Evolutionary conservation across 2,113 vertebrate species (phyloP).

Genomic region (Zosterops lateralis): DNA sequence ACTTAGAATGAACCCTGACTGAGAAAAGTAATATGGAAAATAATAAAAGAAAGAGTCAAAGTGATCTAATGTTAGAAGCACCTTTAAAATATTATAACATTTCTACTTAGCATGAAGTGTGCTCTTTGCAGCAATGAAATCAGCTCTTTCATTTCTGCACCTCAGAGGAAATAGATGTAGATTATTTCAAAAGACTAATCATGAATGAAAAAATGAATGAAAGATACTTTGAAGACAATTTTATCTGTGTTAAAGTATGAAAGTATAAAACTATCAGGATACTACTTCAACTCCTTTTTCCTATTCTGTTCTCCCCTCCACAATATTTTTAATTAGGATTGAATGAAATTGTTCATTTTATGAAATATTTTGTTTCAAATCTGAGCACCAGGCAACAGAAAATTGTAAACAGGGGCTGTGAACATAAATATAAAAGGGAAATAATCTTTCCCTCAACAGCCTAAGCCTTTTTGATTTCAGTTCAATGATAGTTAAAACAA

Average conservation of each 20-base stretch:
- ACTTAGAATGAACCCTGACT: background rate
- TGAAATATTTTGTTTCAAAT: background rate
- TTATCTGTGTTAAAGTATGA: background rate
- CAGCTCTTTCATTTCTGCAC: background rate
- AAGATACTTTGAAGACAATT: background rate
- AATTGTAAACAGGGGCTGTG: background rate
- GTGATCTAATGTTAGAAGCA: background rate
- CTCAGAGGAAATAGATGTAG: background rate
- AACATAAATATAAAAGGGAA: background rate
- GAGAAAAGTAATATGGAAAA: background rate
- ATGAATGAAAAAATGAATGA: background rate
- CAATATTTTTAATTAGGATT: background rate
- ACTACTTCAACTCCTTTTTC: background rate
- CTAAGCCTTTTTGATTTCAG: background rate
- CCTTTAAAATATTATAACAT: background rate
- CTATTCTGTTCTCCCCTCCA: background rate
- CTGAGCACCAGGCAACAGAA: background rate
- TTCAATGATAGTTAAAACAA: background rate
- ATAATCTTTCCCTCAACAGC: background rate
- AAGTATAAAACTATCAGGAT: background rate
- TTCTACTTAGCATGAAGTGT: background rate
- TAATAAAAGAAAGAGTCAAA: constrained; percentile 1
- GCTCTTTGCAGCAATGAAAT: background rate
- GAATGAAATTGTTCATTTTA: background rate
- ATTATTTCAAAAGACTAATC: background rate